A percentile compares a stretch with the other conserved stretches of the same genome.
Conservation (phyloP, 2,797 vertebrate genomes). For the Cossypha dichroa region DNA sequence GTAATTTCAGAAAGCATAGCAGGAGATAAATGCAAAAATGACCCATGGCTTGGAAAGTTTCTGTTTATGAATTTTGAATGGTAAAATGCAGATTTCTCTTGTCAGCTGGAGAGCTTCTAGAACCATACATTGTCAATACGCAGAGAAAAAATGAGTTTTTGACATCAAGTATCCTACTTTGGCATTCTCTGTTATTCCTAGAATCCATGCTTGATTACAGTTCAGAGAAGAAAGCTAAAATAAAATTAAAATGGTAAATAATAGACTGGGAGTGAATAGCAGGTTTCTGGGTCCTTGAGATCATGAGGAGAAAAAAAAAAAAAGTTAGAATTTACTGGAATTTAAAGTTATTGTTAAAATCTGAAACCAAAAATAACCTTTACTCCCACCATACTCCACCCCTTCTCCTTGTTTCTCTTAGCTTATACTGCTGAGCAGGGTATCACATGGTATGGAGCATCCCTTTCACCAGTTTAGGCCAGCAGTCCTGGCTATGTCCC, state of each 20-base stretch:
- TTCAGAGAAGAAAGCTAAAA: not conserved
- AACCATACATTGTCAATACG: not conserved
- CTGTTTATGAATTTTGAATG: not conserved
- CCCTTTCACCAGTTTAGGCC: not conserved
- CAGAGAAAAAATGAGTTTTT: not conserved
- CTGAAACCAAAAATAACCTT: not conserved
- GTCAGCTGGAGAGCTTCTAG: not conserved
- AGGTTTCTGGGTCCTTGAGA: not conserved
- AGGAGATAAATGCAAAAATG: not conserved
- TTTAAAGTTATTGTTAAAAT: not conserved
- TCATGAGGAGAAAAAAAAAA: not conserved
- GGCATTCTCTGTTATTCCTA: not conserved
- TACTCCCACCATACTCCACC: not conserved
- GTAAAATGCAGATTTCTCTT: not conserved
- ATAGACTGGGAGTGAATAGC: not conserved
- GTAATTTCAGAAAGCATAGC: not conserved
- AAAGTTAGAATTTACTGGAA: not conserved
- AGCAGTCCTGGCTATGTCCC: not conserved
- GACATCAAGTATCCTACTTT: not conserved
- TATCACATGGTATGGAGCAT: not conserved
- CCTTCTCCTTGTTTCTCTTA: not conserved
- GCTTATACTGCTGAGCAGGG: not conserved
- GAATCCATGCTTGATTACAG: not conserved
- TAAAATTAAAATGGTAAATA: not conserved
- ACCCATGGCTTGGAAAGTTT: not conserved